phyloP scores from a whole-genome alignment of 2,113 vertebrate species.

The Atherinomorus stipes region DNA sequence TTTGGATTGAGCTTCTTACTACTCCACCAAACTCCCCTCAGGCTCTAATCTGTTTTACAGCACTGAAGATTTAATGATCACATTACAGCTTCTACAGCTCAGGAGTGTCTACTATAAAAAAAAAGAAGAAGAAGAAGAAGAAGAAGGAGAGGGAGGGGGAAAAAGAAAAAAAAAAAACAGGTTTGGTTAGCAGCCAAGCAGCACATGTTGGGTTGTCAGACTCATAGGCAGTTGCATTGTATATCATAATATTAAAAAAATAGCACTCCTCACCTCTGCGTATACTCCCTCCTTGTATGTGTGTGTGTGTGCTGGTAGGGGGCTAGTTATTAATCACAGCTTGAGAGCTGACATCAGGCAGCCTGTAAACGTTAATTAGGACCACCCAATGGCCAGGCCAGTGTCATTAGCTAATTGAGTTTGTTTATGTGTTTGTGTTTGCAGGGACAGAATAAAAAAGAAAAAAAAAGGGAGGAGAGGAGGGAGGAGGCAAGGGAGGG shows the following conservation, averaged over 20 bases:
- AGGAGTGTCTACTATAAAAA: constrained; percentile 44
- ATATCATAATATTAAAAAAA: constrained; percentile 60
- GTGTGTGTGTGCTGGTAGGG: constrained; percentile 46
- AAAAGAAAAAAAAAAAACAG: constrained; percentile 28
- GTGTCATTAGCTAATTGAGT: constrained; percentile 85
- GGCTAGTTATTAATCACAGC: constrained; percentile 79
- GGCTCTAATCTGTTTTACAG: constrained; percentile 79
- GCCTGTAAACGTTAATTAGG: constrained; percentile 84
- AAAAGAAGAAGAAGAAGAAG: constrained; percentile 4
- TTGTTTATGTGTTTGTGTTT: constrained; percentile 83
- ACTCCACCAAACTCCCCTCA: constrained; percentile 54
- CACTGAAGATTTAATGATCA: constrained; percentile 70
- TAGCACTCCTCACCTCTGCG: constrained; percentile 37
- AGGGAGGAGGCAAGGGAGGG: constrained; percentile 27
- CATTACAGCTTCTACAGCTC: constrained; percentile 63
- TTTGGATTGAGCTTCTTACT: constrained; percentile 68
- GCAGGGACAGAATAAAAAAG: constrained; percentile 61
- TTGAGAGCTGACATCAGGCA: constrained; percentile 81
- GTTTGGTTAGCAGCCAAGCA: constrained; percentile 50
- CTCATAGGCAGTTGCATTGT: constrained; percentile 51
- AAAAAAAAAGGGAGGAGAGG: constrained; percentile 17
- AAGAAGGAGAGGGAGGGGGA: no score
- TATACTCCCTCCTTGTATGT: constrained; percentile 30
- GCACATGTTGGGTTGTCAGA: constrained; percentile 45
- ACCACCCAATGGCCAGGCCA: constrained; percentile 79